Evolutionary conservation across 2,797 vertebrate species (phyloP), one percentile per base, ranked within the genome.

Genomic region (Nasua narica): DNA sequence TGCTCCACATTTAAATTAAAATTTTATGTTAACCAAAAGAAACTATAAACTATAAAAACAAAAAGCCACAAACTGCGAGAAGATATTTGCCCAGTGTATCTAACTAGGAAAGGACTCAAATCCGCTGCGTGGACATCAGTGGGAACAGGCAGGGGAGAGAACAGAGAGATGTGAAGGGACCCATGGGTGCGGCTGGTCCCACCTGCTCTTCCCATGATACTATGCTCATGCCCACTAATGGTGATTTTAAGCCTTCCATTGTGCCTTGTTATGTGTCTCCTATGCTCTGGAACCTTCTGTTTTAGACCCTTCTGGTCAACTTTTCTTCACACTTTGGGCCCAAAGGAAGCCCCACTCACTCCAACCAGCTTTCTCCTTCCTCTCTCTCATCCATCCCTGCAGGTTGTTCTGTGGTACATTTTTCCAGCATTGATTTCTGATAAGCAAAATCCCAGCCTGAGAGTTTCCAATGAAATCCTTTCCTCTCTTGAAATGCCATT

Each of bases 61-160:
- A 54, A 35, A 23, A 69, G 62, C 23, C 62, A 52, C 23, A 69
- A 52, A 69, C 37, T 6, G 21, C 37, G 83, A 69, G 82, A 52
- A 60, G 25, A n/a, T 58, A 43, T 18, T n/a, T 62, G 15, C n/a
- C 50, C 21, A 35, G n/a, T 43, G 12, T 48, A 2, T 23, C 37
- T 27, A 48, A 40, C 58, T 25, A 16, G 12, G 29, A 48, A 40
- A 76, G 21, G 16, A 72, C 35, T 43, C 32, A 2, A 19, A 40
- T 19, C 9, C 6, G 7, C 19, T 35, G 9, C 6, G 0, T 12
- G 3, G 1, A 35, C 13, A 27, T 25, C 25, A 8, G 7, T 12
- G 25, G 37, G 60, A 23, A 43, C 11, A n/a, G 11, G 27, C 11
- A n/a, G 11, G 27, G 56, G 50, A 27, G 50, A 67, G 8, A 3